Base-by-base conservation (phyloP, 2,113 vertebrate genomes). In the Pterocles orientalis region DNA sequence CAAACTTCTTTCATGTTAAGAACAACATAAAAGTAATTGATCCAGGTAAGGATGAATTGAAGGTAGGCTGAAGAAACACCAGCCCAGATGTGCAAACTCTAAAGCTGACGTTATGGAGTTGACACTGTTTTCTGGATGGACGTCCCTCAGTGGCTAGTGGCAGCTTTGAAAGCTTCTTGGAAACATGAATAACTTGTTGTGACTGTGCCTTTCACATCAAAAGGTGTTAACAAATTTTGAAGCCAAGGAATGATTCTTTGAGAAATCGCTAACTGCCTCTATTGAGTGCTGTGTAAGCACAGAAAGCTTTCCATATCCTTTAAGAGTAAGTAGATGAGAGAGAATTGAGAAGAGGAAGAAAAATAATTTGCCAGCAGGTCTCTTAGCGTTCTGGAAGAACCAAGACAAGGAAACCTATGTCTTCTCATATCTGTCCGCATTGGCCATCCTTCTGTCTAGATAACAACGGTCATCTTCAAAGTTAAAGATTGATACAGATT, bases 1-100 rank as follows among this genome's bases (percentile, higher is more conserved):
- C 99, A 12, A 97, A 98, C 97, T 99, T 99, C 95, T 99, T 98
- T 94, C 99, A 99, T 10, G 99, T 99, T 10, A 99, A 99, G 94
- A 99, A 99, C 97, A 99, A 99, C 93, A 81, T 99, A 94, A 99
- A 99, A 94, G 97, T 99, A 50, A 89, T 98, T 68, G 99, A 99
- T 94, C 99, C 99, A 90, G 99, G 99, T 99, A 91, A 92, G 98
- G 81, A 34, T n/a, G 31, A 53, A 33, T 9, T 48, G 20, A 60
- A 61, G 48, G 45, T 80, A n/a, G 39, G n/a, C 39, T 78, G 69
- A 53, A 25, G 73, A 92, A 81, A 28, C 10, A 39, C 28, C 23
- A 61, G 18, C 13, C 16, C 12, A 62, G 39, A 66, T 41, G 47
- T 7, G 8, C 25, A 45, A 34, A 83, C 76, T 66, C 7, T 14